phyloP scores from a whole-genome alignment of 2,888 invertebrate genomes.

The Xestia ashworthii region DNA sequence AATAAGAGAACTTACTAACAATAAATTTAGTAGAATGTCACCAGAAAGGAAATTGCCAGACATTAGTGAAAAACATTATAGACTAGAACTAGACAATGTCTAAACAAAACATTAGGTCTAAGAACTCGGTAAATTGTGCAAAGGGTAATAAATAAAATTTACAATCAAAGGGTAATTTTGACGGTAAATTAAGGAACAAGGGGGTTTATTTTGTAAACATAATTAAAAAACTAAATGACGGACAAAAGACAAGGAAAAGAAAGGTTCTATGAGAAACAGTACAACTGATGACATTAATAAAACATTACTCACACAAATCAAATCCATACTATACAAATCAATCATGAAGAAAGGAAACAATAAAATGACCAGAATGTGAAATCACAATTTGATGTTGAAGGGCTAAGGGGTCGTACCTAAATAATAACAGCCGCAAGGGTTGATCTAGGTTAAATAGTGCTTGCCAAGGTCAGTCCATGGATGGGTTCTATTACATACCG shows the following conservation, averaged over 20 bases:
- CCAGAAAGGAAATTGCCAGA: conserved; percentile 51
- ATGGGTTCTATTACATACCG: neutral
- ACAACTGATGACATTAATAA: neutral
- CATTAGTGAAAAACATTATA: conserved; percentile 35
- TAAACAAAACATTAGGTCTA: conserved; percentile 34
- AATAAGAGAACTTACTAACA: conserved; percentile 23
- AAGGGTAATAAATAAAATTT: no score
- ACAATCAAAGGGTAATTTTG: no score
- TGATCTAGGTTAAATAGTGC: no score
- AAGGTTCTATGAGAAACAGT: neutral
- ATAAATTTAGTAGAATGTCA: conserved; percentile 40
- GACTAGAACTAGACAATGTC: conserved; percentile 43
- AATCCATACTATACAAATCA: no score
- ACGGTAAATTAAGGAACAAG: neutral
- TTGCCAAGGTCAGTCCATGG: neutral
- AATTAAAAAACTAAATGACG: neutral
- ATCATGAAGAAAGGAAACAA: no score
- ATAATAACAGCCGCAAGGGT: no score
- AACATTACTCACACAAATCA: no score
- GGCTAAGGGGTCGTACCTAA: no score
- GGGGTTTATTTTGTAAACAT: neutral
- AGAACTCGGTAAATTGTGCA: conserved; percentile 15
- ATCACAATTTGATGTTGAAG: no score
- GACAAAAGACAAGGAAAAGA: neutral
- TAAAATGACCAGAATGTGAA: no score